Conservation (phyloP, 2,888 invertebrate genomes). For the Apamea crenata region DNA sequence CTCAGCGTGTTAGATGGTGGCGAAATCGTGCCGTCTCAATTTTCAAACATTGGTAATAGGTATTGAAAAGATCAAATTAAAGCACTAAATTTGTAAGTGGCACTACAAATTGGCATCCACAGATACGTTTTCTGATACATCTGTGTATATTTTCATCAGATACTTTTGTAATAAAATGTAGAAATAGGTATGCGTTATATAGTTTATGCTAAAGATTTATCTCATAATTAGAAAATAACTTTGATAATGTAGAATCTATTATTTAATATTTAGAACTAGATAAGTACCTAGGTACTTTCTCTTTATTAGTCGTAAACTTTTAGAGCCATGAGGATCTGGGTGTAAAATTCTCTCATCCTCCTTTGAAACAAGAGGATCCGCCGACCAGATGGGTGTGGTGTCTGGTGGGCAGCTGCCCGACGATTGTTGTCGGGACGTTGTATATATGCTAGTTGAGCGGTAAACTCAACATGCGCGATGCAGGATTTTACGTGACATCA, state of each 20-base stretch:
- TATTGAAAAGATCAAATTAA: neutral
- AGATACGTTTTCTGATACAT: neutral
- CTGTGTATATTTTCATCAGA: neutral
- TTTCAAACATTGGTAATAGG: neutral
- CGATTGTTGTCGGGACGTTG: too few relatives aligned
- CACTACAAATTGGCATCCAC: neutral
- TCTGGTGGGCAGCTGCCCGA: too few relatives aligned
- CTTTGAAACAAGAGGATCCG: too few relatives aligned
- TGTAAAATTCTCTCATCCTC: too few relatives aligned
- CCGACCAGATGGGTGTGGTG: too few relatives aligned
- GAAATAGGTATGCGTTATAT: neutral
- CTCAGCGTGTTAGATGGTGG: neutral
- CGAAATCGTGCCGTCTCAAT: neutral
- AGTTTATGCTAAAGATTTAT: neutral
- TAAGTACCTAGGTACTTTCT: neutral
- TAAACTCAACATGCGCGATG: too few relatives aligned
- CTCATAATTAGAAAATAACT: neutral
- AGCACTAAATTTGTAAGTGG: neutral
- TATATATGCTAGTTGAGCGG: too few relatives aligned
- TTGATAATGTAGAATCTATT: neutral
- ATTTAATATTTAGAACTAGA: neutral
- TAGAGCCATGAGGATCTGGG: too few relatives aligned
- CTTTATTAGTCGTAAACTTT: neutral
- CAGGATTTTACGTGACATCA: too few relatives aligned
- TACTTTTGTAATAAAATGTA: neutral